Conservation (phyloP, 2,888 invertebrate species). For the Erebia ligea region DNA sequence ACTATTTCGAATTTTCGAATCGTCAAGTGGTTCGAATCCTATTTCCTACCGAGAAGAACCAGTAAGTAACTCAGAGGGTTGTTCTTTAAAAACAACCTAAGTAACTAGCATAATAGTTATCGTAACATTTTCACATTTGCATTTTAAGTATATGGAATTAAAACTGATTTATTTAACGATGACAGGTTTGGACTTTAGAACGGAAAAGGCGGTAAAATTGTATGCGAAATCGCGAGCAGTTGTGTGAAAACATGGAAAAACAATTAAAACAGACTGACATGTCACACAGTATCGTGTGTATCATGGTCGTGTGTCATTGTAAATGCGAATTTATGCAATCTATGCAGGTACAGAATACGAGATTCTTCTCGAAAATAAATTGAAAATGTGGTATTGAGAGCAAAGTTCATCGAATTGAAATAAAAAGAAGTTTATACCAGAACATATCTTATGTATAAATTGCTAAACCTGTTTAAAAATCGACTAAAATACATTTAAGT, state of each 20-base stretch:
- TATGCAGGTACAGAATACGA: background rate
- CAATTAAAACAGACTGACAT: slow-evolving; percentile 4
- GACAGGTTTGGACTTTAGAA: background rate
- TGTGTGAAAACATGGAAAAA: slow-evolving; percentile 8
- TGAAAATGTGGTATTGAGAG: background rate
- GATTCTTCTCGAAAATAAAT: background rate
- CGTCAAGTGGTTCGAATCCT: too few relatives aligned
- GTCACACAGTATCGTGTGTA: too few relatives aligned
- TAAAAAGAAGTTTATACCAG: too few relatives aligned
- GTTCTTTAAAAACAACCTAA: too few relatives aligned
- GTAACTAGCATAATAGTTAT: background rate
- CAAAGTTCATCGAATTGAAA: background rate
- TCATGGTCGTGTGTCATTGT: slow-evolving; percentile 4
- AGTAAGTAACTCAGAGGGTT: too few relatives aligned
- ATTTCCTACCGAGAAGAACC: too few relatives aligned
- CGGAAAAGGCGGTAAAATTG: background rate
- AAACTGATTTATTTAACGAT: background rate
- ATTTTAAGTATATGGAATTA: background rate
- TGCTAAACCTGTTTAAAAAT: too few relatives aligned
- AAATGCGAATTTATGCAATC: slow-evolving; percentile 8
- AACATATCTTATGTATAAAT: too few relatives aligned
- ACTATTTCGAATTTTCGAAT: too few relatives aligned
- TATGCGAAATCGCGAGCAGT: background rate
- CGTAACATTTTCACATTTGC: background rate
- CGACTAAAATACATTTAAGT: too few relatives aligned